Evolutionary conservation across 2,113 vertebrate species (phyloP).

Genomic region (Epinephelus lanceolatus): DNA sequence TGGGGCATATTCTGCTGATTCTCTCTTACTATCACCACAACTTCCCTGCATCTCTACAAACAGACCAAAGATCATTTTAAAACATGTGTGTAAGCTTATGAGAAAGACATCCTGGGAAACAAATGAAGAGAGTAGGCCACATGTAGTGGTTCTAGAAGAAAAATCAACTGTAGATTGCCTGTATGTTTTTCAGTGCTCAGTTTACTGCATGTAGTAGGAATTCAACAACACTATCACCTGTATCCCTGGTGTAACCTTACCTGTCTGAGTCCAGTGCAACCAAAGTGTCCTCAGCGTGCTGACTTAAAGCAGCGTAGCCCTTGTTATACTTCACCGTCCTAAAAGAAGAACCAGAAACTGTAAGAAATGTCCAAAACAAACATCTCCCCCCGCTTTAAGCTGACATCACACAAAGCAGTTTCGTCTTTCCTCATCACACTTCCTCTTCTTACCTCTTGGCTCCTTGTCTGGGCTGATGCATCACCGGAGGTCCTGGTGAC

Average conservation of each 20-base stretch:
- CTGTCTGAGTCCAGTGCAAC: constrained; percentile 94
- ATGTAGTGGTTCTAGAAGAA: background rate
- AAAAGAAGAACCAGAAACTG: constrained; percentile 23
- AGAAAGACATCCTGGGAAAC: no score
- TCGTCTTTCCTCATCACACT: background rate
- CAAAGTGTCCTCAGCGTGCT: constrained; percentile 90
- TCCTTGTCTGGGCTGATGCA: constrained; percentile 82
- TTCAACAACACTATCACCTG: background rate
- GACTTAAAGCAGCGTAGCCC: constrained; percentile 92
- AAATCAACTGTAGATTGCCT: background rate
- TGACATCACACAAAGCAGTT: background rate
- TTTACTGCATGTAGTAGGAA: background rate
- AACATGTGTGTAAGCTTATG: no score
- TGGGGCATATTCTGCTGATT: no score
- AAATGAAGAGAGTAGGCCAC: no score
- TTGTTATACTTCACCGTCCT: constrained; percentile 93
- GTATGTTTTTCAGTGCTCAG: background rate
- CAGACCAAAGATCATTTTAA: no score
- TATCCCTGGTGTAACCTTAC: constrained; percentile 74
- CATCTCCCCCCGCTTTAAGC: background rate
- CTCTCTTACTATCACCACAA: no score
- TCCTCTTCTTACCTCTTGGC: constrained; percentile 87
- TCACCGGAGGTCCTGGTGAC: constrained; percentile 79
- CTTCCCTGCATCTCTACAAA: no score
- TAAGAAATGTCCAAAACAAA: background rate